These are phyloP conservation scores for Stictonetta naevosa DNA, from an alignment of 2,113 vertebrate genomes.

Conservation along the genomic window DNA sequence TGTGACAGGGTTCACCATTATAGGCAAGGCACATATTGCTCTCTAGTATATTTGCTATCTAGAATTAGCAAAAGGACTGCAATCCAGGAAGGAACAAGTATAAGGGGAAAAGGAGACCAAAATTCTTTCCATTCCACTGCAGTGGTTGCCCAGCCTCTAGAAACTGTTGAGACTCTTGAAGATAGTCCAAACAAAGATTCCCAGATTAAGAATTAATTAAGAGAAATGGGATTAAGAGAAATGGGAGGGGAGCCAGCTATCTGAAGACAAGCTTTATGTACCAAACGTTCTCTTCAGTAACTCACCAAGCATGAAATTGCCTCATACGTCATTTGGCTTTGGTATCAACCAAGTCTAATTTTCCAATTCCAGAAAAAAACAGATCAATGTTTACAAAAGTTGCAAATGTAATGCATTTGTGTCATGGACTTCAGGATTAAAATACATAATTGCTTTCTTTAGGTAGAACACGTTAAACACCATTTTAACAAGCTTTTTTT, in stretches of 20 bases:
- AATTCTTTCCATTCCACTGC: constrained; percentile 46
- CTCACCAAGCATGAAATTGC: constrained; percentile 59
- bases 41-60: background rate
- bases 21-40: background rate
- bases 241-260: constrained; percentile 2
- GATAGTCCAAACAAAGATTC: constrained; percentile 2
- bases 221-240: constrained; percentile 28
- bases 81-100: background rate
- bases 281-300: constrained; percentile 32
- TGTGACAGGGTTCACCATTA: background rate
- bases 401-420: background rate
- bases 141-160: background rate
- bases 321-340: constrained; percentile 35
- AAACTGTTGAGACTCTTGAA: background rate
- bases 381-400: background rate
- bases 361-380: constrained; percentile 18
- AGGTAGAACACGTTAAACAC: background rate
- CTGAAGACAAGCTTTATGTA: background rate
- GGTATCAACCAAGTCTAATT: constrained; percentile 36
- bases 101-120: background rate
- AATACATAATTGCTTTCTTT: background rate
- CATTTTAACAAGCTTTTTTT: background rate
- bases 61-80: background rate
- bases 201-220: background rate
- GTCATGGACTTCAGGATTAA: background rate